Conservation (phyloP, 2,797 vertebrate genomes). For the Cephalopachus bancanus region DNA sequence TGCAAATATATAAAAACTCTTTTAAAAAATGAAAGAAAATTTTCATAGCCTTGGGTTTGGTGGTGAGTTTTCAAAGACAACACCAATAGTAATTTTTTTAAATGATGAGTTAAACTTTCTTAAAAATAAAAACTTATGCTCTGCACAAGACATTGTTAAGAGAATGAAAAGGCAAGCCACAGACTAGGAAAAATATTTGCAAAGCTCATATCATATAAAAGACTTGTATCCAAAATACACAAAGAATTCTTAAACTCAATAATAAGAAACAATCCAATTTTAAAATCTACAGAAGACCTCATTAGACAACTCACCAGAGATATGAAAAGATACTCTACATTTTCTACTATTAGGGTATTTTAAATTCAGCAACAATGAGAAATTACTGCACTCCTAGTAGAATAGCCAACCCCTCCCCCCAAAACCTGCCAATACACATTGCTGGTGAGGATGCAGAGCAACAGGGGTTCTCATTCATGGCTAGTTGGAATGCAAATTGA, state of each 20-base stretch:
- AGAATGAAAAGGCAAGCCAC: slow-evolving; percentile 33
- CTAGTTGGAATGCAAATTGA: neutral
- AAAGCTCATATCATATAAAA: neutral
- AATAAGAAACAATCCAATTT: neutral
- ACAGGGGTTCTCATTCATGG: neutral
- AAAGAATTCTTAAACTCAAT: neutral
- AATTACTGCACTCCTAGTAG: neutral
- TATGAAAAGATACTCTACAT: no score
- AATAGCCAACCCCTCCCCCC: neutral
- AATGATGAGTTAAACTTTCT: neutral
- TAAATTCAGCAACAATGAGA: neutral
- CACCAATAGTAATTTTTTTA: neutral
- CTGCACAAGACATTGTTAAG: neutral
- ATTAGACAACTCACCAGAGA: neutral
- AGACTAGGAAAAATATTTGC: neutral
- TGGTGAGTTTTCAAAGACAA: neutral
- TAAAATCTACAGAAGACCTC: neutral
- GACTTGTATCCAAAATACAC: neutral
- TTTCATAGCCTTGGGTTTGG: neutral
- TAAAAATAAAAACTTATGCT: slow-evolving; percentile 15
- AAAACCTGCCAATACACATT: neutral
- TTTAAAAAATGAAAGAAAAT: neutral
- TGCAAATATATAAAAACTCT: neutral
- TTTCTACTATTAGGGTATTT: no score
- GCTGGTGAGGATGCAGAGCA: neutral